Base-by-base conservation (phyloP, 2,797 vertebrate species). In the Lepidocolaptes lacrymiger region DNA sequence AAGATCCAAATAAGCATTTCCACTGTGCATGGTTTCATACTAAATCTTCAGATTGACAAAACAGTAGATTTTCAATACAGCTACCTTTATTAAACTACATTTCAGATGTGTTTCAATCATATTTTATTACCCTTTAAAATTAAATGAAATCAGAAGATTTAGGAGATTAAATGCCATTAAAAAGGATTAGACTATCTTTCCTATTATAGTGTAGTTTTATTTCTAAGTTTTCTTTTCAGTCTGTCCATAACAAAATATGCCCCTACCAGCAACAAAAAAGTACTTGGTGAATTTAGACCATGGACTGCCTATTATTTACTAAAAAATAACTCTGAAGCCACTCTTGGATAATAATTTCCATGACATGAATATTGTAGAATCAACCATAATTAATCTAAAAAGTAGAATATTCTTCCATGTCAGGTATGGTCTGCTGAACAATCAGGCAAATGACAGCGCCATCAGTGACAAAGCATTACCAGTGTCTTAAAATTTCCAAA, bases 91-190 rank as follows among this genome's bases (percentile, higher is more conserved):
- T 96, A 95, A 91, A 85, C 69, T 88, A 79, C 86, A 85, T 79
- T 95, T 95, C 74, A 86, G 87, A 86, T 81, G 72, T 76, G 88
- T 90, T 92, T 94, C 95, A 86, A 92, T 91, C 48, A 88, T 81
- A 91, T 94, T 96, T 95, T 93, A 92, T 93, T 93, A 82, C 82
- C 87, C 41, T 95, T 95, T 94, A 90, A 92, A 97, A 94, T 93
- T 84, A 95, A 94, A 96, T 92, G 66, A 94, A 95, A 94, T 94
- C 88, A 85, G 82, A 96, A 95, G 59, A 95, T 95, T 93, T 82
- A 93, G 67, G 88, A 93, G 76, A 93, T 91, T 88, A 91, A 91
- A 86, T 61, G 69, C 41, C 71, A 93, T 94, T 96, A 73, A 68
- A 90, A 93, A 84, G 68, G n/a, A 92, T 92, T 77, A 88, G 62